These are phyloP conservation scores for Machimus atricapillus DNA, from an alignment of 2,888 invertebrate species.

Conservation along the genomic window DNA sequence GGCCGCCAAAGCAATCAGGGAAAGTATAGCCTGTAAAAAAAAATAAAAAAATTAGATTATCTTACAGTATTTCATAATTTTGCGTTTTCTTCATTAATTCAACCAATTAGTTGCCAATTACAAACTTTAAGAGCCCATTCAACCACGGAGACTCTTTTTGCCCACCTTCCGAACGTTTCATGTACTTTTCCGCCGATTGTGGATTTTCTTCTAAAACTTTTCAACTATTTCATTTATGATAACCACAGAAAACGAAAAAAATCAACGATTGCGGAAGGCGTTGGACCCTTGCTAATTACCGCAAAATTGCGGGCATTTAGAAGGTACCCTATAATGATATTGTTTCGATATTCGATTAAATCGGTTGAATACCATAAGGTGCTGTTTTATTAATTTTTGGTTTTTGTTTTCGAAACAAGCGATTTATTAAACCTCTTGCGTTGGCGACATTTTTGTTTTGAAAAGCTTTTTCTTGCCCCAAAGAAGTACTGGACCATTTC, in stretches of 20 bases:
- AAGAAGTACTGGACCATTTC: neutral
- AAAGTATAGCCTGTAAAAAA: slow-evolving; percentile 54
- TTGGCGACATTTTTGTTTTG: neutral
- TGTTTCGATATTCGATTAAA: neutral
- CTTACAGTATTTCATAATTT: neutral
- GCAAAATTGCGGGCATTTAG: neutral
- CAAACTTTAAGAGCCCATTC: neutral
- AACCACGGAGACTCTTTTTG: neutral
- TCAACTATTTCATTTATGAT: neutral
- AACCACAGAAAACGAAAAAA: neutral
- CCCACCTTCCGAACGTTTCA: neutral
- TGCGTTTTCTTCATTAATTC: neutral
- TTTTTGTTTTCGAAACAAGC: neutral
- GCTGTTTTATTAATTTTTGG: neutral
- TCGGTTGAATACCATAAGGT: neutral
- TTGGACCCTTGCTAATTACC: neutral
- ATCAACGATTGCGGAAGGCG: neutral
- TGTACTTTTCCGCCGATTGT: neutral
- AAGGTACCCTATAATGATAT: neutral
- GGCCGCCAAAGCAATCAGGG: slow-evolving; percentile 56
- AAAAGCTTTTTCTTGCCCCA: neutral
- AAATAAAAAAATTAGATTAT: neutral
- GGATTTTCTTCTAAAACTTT: neutral
- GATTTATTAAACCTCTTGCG: neutral
- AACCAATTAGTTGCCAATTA: neutral